Base-by-base conservation (phyloP, 1,140 invertebrate species). In the Lepidurus apus region DNA sequence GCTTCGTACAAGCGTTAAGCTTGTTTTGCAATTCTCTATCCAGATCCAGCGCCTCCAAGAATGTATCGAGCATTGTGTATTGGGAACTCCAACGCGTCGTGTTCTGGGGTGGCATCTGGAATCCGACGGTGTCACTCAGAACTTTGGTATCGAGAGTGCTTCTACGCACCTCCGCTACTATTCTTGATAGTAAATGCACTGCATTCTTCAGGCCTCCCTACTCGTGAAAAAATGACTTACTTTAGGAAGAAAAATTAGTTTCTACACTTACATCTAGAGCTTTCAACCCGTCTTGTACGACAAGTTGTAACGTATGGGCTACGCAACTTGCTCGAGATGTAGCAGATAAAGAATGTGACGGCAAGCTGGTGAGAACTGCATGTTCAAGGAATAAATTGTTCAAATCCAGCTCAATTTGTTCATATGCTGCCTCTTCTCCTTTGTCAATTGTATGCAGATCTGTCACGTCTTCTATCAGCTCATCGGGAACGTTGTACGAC, bases 41-140 rank as follows among this genome's bases (percentile, higher is more conserved):
- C 10, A 47, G 45, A 17, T 47, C 45, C 45, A 47, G 45, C 17
- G 45, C 45, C 0, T 47, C 45, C 45, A 47, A 17, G 7, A 47
- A 7, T 47, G 10, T 47, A 17, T 17, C 17, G 45, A 47, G 10
- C 45, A 47, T 47, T 17, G 10, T 47, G 45, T 34, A 44, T 44
- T 76, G 75, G n/a, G 75, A 76, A n/a, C 44, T 76, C 75, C 75
- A 76, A 8, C 75, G 24, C 11, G 75, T 44, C n/a, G 75, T 44
- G 42, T 76, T 76, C 17, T 47, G 45, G 4, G 17, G 10, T 17
- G 45, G 45, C 0, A 47, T 10, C 45, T 47, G 45, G 45, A 47
- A 47, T 47, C 45, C 45, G 2, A 47, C 45, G 17, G 45, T 47
- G 17, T 47, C 17, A 11, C 45, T 10, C 45, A 47, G 45, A 10